These are phyloP conservation scores for Caprella mutica DNA, from an alignment of 2,888 invertebrate species.

Conservation along the genomic window DNA sequence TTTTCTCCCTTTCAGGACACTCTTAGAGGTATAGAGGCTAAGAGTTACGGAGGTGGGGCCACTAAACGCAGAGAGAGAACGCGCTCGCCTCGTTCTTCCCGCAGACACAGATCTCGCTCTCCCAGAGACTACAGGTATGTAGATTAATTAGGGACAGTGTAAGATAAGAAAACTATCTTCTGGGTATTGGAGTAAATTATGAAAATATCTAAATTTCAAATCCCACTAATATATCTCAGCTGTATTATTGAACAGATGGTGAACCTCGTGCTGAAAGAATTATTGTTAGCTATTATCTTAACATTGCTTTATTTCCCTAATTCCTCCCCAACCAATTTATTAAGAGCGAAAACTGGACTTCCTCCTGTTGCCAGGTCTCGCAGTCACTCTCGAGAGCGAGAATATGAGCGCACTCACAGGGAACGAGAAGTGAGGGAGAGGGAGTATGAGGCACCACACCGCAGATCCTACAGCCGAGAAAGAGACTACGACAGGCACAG, in stretches of 20 bases:
- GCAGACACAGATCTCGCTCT: conserved; percentile 26
- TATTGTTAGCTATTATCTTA: too few relatives aligned
- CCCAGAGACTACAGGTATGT: conserved; percentile 35
- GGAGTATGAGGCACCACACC: conserved; percentile 24
- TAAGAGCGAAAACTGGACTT: too few relatives aligned
- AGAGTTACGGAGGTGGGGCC: conserved; percentile 67
- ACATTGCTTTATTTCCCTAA: too few relatives aligned
- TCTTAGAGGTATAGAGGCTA: conserved; percentile 90
- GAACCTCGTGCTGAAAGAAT: too few relatives aligned
- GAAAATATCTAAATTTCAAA: too few relatives aligned
- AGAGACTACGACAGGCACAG: conserved; percentile 46
- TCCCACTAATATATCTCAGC: too few relatives aligned
- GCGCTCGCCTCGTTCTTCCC: conserved; percentile 51
- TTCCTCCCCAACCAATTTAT: too few relatives aligned
- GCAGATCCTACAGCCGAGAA: conserved; percentile 46
- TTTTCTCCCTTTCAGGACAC: too few relatives aligned
- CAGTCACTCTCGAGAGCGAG: conserved; percentile 39
- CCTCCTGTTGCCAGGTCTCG: too few relatives aligned
- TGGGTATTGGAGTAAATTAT: too few relatives aligned
- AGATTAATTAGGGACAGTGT: neutral
- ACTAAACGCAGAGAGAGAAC: conserved; percentile 48
- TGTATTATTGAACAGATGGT: too few relatives aligned
- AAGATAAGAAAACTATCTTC: too few relatives aligned
- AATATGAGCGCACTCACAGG: conserved; percentile 36
- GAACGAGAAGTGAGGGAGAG: conserved; percentile 32